Evolutionary conservation across 2,888 invertebrate genomes (phyloP).

Genomic region (Dryocosmus kuriphilus): DNA sequence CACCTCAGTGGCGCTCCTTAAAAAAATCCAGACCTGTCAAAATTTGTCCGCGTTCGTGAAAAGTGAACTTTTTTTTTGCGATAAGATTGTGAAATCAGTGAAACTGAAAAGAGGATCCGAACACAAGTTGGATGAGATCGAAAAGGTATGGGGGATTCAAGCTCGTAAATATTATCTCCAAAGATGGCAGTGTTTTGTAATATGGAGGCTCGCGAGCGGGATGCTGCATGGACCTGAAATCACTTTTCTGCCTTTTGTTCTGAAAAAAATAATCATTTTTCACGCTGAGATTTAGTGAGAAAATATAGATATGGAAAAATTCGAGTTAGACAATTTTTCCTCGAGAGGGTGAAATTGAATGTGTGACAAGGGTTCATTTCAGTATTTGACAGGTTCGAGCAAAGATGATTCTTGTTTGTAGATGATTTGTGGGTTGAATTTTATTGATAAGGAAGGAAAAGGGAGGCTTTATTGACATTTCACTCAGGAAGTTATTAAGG

Average conservation of each 20-base stretch:
- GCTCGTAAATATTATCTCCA: constrained; percentile 52
- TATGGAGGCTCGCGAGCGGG: constrained; percentile 57
- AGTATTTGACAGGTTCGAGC: constrained; percentile 53
- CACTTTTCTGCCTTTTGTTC: neutral
- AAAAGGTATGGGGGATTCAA: constrained; percentile 68
- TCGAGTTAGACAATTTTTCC: neutral
- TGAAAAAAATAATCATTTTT: neutral
- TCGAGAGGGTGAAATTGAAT: constrained; percentile 21
- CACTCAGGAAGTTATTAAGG: neutral
- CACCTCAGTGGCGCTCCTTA: constrained; percentile 51
- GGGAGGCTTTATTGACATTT: neutral
- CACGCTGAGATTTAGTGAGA: neutral
- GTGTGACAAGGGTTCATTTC: constrained; percentile 42
- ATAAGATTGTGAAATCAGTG: neutral
- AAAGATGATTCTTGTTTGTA: neutral
- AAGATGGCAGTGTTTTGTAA: constrained; percentile 69
- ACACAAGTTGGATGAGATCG: neutral
- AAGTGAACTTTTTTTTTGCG: neutral
- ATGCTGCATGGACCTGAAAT: constrained; percentile 61
- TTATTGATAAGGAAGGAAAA: neutral
- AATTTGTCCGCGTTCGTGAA: constrained; percentile 17
- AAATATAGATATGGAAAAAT: neutral
- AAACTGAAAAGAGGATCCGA: neutral
- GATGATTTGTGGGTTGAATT: neutral
- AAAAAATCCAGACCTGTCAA: constrained; percentile 24